Percentiles rank a stretch among this genome's conserved stretches.
These are phyloP conservation scores for Latrodectus geometricus DNA, from an alignment of 1,140 invertebrate genomes.

Conservation along the genomic window DNA sequence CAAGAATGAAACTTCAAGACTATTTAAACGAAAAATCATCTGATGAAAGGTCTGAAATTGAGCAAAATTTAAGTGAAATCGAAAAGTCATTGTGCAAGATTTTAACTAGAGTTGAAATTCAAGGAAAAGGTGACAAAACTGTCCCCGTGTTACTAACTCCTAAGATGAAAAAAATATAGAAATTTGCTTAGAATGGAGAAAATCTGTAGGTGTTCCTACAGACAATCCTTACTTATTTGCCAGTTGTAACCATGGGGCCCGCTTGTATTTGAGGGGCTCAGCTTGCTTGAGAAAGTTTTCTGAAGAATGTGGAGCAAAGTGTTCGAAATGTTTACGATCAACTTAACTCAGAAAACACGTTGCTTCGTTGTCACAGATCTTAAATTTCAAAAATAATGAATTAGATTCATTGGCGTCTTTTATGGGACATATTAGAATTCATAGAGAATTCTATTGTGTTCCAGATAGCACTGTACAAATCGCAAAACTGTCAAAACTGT, in stretches of 20 bases:
- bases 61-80: too few relatives aligned
- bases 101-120: too few relatives aligned
- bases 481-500: not conserved
- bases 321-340: not conserved
- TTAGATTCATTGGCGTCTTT: not conserved
- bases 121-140: too few relatives aligned
- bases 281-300: not conserved
- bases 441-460: not conserved
- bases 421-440: not conserved
- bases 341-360: constrained; percentile 8
- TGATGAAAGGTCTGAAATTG: too few relatives aligned
- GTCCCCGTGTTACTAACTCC: too few relatives aligned
- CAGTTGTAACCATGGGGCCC: not conserved
- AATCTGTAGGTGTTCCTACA: not conserved
- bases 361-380: not conserved
- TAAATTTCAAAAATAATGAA: not conserved
- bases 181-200: not conserved
- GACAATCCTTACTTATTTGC: not conserved
- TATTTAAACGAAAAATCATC: too few relatives aligned
- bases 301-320: constrained; percentile 1
- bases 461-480: not conserved
- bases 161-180: too few relatives aligned
- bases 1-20: too few relatives aligned
- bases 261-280: not conserved
- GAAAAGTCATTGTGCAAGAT: too few relatives aligned